Conservation (phyloP, 2,888 invertebrate genomes). For the Bedellia somnulentella region DNA sequence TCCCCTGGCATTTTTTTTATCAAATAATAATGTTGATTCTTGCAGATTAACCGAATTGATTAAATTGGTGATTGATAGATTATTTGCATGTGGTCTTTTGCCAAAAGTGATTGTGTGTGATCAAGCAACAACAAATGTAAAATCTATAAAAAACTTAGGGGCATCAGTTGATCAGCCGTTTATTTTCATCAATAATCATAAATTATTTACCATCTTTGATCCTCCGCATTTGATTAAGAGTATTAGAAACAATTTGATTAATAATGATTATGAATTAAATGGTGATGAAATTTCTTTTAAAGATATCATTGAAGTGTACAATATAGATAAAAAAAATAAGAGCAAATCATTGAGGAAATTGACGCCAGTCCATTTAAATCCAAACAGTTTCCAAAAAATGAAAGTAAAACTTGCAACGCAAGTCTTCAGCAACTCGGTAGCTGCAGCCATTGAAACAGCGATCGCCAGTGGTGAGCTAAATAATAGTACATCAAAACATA, state of each 20-base stretch:
- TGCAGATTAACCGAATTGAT: neutral
- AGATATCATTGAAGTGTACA: too few relatives aligned
- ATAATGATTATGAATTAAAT: slow-evolving; percentile 7
- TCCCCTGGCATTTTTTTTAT: slow-evolving; percentile 10
- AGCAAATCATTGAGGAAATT: slow-evolving; percentile 1
- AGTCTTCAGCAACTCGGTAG: too few relatives aligned
- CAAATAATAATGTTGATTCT: slow-evolving; percentile 2
- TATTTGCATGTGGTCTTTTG: slow-evolving; percentile 9
- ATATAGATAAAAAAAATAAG: slow-evolving; percentile 2
- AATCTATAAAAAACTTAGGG: slow-evolving; percentile 5
- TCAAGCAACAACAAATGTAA: slow-evolving; percentile 10
- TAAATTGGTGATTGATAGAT: slow-evolving; percentile 5
- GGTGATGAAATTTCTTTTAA: slow-evolving; percentile 8
- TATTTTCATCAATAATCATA: slow-evolving; percentile 4
- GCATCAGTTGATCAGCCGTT: slow-evolving; percentile 1
- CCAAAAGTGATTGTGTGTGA: slow-evolving; percentile 10
- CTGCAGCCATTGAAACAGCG: too few relatives aligned
- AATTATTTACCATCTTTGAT: slow-evolving; percentile 5
- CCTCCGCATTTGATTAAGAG: slow-evolving; percentile 11
- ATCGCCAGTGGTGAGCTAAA: neutral
- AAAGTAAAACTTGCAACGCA: neutral
- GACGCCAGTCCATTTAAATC: neutral
- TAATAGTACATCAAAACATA: neutral
- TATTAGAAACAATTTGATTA: too few relatives aligned
- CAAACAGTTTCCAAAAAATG: slow-evolving; percentile 1